Conservation (phyloP, 2,113 vertebrate genomes). For the Cichladusa arquata region DNA sequence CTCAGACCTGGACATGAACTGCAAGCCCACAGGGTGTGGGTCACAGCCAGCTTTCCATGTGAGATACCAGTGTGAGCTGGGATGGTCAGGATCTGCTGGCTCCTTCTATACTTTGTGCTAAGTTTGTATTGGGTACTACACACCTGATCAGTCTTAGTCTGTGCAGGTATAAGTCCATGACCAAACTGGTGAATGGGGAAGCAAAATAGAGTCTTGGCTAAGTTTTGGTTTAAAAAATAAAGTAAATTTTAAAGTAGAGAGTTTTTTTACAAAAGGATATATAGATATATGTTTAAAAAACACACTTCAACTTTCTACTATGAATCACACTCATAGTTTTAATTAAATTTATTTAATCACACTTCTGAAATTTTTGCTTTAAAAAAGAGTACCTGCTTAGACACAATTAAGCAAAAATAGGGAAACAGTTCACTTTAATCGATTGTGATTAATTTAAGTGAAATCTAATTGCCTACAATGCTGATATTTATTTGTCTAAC, state of each 20-base stretch:
- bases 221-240: background rate
- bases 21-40: background rate
- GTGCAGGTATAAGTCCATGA: background rate
- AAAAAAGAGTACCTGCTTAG: background rate
- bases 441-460: conserved; percentile 33
- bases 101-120: background rate
- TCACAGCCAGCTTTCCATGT: background rate
- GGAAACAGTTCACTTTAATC: background rate
- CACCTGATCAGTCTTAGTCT: background rate
- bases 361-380: conserved; percentile 12
- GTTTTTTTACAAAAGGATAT: background rate
- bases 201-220: background rate
- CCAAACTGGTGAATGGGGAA: background rate
- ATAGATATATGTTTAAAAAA: background rate
- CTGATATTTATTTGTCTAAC: conserved; percentile 18
- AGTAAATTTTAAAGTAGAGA: background rate
- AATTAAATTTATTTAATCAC: conserved; percentile 6
- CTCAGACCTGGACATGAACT: background rate
- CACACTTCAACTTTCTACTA: background rate
- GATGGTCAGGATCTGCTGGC: background rate
- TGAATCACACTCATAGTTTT: background rate
- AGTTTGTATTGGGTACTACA: background rate
- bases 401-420: background rate
- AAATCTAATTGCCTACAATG: background rate
- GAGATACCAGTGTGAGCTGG: background rate